Evolutionary conservation across 2,113 vertebrate genomes (phyloP).

Genomic region (Nettapus auritus): DNA sequence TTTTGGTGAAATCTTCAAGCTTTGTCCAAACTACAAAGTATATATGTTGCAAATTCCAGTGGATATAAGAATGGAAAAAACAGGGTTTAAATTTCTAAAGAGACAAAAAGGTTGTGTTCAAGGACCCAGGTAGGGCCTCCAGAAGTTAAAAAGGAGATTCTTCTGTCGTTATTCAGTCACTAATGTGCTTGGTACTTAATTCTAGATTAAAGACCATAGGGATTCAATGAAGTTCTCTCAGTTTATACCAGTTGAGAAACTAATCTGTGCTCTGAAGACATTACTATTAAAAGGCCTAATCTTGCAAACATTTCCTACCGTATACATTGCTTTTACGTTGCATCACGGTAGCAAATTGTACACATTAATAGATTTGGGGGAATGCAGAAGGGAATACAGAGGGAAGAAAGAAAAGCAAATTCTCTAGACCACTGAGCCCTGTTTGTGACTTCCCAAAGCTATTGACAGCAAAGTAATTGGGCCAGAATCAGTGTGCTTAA

Average conservation of each 20-base stretch:
- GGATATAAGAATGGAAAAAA: constrained; percentile 46
- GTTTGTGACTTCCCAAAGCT: not conserved
- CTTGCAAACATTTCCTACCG: not conserved
- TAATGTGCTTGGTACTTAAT: not conserved
- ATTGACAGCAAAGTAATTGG: not conserved
- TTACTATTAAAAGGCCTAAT: not conserved
- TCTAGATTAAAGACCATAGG: not conserved
- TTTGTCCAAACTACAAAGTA: constrained; percentile 60
- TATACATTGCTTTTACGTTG: not conserved
- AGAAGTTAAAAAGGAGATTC: constrained; percentile 30
- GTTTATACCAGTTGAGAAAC: not conserved
- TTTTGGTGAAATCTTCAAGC: constrained; percentile 61
- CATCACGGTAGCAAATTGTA: not conserved
- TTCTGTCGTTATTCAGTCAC: not conserved
- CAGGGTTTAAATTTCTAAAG: constrained; percentile 55
- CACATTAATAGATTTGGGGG: not conserved
- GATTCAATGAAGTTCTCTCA: not conserved
- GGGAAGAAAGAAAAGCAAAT: not conserved
- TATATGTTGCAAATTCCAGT: constrained; percentile 56
- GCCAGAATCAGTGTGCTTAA: not conserved
- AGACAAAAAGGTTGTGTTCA: constrained; percentile 36
- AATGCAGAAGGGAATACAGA: not conserved
- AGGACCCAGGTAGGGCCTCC: constrained; percentile 29
- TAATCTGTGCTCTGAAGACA: not conserved
- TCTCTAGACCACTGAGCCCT: not conserved